phyloP scores from a whole-genome alignment of 2,888 invertebrate genomes.

The Napeogenes inachia region DNA sequence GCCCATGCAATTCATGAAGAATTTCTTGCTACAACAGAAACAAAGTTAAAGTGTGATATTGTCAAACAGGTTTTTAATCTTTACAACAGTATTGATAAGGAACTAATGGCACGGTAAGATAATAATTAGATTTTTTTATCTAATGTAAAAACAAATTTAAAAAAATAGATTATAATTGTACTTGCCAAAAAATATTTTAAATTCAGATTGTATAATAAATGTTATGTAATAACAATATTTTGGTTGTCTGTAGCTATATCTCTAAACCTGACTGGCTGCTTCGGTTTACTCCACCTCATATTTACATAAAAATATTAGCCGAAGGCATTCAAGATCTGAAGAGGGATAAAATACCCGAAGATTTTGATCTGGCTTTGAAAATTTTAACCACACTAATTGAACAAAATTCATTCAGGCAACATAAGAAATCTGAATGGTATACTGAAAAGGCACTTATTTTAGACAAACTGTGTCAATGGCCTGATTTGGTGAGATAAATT shows the following conservation, averaged over 20 bases:
- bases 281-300: conserved; percentile 75
- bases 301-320: conserved; percentile 60
- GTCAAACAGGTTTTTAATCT: conserved; percentile 41
- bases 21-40: conserved; percentile 41
- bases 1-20: conserved; percentile 53
- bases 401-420: conserved; percentile 66
- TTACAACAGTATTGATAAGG: conserved; percentile 42
- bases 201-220: too few species aligned
- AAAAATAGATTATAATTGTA: too few species aligned
- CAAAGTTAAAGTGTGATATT: conserved; percentile 40
- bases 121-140: background rate
- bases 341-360: conserved; percentile 38
- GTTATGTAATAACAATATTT: conserved; percentile 4
- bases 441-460: conserved; percentile 80
- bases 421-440: conserved; percentile 74
- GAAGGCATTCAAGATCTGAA: conserved; percentile 60
- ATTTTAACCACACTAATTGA: conserved; percentile 70
- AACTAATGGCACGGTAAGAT: conserved; percentile 52
- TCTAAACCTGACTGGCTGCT: conserved; percentile 73
- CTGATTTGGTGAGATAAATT: conserved; percentile 46
- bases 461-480: conserved; percentile 52
- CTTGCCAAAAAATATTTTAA: too few species aligned
- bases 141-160: too few species aligned
- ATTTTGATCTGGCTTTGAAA: conserved; percentile 62
- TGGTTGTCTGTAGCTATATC: conserved; percentile 45